A percentile compares a stretch with the other conserved stretches of the same genome.
These are phyloP conservation scores for Vidua chalybeata DNA, from an alignment of 2,113 vertebrate genomes.

Conservation along the genomic window DNA sequence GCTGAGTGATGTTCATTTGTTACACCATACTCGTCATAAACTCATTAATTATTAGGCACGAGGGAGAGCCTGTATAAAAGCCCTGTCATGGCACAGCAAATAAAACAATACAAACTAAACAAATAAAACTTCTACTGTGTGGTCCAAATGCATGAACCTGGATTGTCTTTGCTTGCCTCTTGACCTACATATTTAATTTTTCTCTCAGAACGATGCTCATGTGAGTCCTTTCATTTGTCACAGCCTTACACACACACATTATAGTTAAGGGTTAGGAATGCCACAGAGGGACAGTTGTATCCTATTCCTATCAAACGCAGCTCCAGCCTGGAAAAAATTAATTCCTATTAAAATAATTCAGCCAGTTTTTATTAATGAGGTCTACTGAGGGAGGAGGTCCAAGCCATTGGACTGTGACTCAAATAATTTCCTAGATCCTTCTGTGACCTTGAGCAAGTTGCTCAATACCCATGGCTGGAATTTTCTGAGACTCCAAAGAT, in stretches of 20 bases:
- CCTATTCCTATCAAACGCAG: background rate
- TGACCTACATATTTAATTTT: background rate
- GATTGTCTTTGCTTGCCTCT: background rate
- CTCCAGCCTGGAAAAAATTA: slow-evolving; percentile 10
- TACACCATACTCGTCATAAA: background rate
- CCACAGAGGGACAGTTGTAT: background rate
- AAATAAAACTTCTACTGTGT: background rate
- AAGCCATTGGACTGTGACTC: slow-evolving; percentile 45
- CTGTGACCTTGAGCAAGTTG: slow-evolving; percentile 34
- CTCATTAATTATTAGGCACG: background rate
- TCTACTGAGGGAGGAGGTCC: slow-evolving; percentile 13
- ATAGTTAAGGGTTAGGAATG: background rate
- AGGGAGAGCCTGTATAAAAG: background rate
- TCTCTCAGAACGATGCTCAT: background rate
- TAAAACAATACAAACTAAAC: background rate
- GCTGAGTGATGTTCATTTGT: background rate
- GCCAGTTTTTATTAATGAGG: slow-evolving; percentile 47
- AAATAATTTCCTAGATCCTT: slow-evolving; percentile 42
- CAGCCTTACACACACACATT: background rate
- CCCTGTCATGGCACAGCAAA: background rate
- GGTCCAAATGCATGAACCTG: background rate
- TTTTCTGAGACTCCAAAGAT: background rate
- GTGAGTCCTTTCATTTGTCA: background rate
- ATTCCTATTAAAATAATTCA: slow-evolving; percentile 48
- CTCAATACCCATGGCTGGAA: background rate